phyloP scores from a whole-genome alignment of 2,797 vertebrate species.

The Squalus acanthias region DNA sequence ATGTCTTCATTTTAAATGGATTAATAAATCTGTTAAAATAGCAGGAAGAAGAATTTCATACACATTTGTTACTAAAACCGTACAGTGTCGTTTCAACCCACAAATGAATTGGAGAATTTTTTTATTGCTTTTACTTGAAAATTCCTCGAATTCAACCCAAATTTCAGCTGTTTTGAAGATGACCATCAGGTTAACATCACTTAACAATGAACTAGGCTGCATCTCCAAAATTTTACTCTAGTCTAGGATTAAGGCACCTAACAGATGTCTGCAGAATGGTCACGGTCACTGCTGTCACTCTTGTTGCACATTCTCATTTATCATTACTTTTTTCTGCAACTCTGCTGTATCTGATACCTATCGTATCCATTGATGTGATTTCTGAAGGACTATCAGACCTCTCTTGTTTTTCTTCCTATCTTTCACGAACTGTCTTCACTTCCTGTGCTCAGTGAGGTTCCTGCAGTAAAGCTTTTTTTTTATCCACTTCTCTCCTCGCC shows the following conservation, averaged over 20 bases:
- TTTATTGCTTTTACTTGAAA: not conserved
- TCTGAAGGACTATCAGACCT: not conserved
- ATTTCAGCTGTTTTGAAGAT: not conserved
- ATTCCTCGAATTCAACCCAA: not conserved
- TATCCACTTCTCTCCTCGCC: not conserved
- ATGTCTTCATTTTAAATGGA: not conserved
- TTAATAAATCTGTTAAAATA: not conserved
- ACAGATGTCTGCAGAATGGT: not conserved
- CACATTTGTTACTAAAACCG: not conserved
- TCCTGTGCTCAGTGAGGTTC: not conserved
- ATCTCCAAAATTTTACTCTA: not conserved
- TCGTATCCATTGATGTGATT: not conserved
- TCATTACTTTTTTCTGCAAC: not conserved
- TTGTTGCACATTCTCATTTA: not conserved
- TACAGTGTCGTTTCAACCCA: not conserved
- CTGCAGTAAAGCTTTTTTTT: not conserved
- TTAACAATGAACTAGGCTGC: not conserved
- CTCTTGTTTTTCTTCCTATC: not conserved
- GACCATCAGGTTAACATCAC: not conserved
- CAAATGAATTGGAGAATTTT: not conserved
- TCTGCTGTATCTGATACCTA: not conserved
- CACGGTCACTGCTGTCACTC: not conserved
- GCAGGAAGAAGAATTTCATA: not conserved
- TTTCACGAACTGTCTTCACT: not conserved
- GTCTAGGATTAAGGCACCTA: not conserved